A percentile compares a stretch with the other conserved stretches of the same genome.
These are phyloP conservation scores for Brachypalpus laphriformis DNA, from an alignment of 2,888 invertebrate species.

Conservation along the genomic window DNA sequence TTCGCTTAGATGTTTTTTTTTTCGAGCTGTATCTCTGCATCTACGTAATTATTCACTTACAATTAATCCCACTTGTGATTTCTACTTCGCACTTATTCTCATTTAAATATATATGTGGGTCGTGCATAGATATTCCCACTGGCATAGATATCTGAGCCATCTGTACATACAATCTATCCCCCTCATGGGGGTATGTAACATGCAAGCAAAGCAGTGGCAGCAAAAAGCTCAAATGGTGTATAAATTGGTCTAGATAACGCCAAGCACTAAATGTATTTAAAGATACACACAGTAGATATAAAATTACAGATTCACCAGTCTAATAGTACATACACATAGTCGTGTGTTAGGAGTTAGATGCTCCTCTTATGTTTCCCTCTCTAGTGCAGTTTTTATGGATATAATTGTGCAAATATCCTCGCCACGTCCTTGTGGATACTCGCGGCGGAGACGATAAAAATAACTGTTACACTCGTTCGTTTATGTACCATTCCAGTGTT, in stretches of 20 bases:
- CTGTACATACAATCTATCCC: constrained; percentile 12
- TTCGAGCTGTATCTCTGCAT: constrained; percentile 1
- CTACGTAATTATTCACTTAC: constrained; percentile 64
- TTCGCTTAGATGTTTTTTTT: too few species aligned
- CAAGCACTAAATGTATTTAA: constrained; percentile 31
- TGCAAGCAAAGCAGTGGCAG: constrained; percentile 17
- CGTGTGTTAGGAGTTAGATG: neutral
- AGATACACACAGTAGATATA: neutral
- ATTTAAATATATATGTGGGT: constrained; percentile 48
- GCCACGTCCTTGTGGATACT: constrained; percentile 45
- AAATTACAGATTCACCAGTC: constrained; percentile 13
- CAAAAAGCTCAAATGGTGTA: constrained; percentile 33
- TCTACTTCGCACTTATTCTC: constrained; percentile 48
- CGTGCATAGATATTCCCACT: constrained; percentile 28
- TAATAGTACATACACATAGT: neutral
- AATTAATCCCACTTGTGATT: constrained; percentile 52
- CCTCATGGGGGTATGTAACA: constrained; percentile 25
- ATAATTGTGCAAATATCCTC: constrained; percentile 41
- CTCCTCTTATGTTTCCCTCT: neutral
- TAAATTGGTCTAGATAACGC: constrained; percentile 23
- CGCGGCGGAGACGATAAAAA: constrained; percentile 39
- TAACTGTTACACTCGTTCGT: constrained; percentile 27
- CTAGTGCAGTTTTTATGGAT: constrained; percentile 6
- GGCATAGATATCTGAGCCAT: constrained; percentile 25
- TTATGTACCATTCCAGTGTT: constrained; percentile 1